Conservation (phyloP, 2,888 invertebrate genomes). For the Zygothrica quintamaculata region DNA sequence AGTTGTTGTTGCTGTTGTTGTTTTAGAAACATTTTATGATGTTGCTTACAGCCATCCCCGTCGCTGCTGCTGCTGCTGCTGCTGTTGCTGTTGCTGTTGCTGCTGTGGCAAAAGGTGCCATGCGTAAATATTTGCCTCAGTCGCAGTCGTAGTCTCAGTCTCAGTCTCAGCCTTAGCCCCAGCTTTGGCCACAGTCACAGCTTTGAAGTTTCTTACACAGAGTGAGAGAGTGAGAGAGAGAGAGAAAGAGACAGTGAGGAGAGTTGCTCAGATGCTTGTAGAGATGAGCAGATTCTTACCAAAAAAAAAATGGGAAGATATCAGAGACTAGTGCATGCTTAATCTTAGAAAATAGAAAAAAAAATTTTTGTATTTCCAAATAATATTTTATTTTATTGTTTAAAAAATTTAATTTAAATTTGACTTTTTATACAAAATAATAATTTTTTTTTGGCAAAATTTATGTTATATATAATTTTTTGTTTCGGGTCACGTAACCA, state of each 20-base stretch:
- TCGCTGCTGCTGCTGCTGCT: slow-evolving; percentile 15
- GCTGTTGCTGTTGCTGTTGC: slow-evolving; percentile 10
- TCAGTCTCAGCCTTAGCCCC: slow-evolving; percentile 20
- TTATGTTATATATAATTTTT: neutral
- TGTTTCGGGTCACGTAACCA: slow-evolving; percentile 19
- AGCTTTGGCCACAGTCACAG: neutral
- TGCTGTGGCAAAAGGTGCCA: slow-evolving; percentile 46
- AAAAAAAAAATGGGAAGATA: too few species aligned
- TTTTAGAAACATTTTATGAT: slow-evolving; percentile 65
- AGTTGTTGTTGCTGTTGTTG: slow-evolving; percentile 47
- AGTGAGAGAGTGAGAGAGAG: too few species aligned
- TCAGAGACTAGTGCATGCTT: too few species aligned
- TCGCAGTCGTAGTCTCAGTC: slow-evolving; percentile 12
- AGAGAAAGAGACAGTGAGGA: too few species aligned
- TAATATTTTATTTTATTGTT: neutral
- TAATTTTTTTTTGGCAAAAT: too few species aligned
- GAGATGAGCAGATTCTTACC: neutral
- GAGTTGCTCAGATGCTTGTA: neutral
- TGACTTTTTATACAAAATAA: too few species aligned
- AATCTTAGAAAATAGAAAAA: too few species aligned
- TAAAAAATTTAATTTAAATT: too few species aligned
- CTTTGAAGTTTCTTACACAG: slow-evolving; percentile 13
- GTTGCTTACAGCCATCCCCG: slow-evolving; percentile 43
- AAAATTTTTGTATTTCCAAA: too few species aligned
- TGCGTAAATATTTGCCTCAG: slow-evolving; percentile 49